A percentile compares a stretch with the other conserved stretches of the same genome.
Evolutionary conservation across 2,113 vertebrate species (phyloP).

Genomic region (Seriola rivoliana): DNA sequence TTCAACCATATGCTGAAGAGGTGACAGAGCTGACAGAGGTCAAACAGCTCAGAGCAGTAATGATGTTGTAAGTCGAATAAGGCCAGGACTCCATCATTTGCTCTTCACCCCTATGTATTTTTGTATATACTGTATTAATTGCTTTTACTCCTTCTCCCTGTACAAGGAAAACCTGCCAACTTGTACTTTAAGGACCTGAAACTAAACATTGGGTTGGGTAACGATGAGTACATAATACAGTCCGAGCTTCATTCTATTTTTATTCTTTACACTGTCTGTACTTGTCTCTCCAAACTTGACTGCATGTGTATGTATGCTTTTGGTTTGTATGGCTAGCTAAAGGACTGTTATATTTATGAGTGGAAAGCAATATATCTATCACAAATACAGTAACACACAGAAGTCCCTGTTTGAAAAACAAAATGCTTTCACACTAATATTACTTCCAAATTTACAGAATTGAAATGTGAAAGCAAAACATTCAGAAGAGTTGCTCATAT

Average conservation of each 20-base stretch:
- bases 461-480: constrained; percentile 5
- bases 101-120: neutral
- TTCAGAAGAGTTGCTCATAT: constrained; percentile 23
- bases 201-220: neutral
- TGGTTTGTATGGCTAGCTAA: neutral
- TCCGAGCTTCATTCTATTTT: constrained; percentile 9
- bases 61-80: neutral
- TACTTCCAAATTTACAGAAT: neutral
- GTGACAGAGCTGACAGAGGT: neutral
- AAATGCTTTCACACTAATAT: neutral
- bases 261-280: neutral
- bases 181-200: constrained; percentile 49
- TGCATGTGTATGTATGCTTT: neutral
- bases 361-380: neutral
- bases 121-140: neutral
- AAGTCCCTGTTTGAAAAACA: neutral
- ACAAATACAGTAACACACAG: neutral
- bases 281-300: neutral
- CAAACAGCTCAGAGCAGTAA: neutral
- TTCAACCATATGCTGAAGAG: neutral
- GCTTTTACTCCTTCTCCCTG: constrained; percentile 1
- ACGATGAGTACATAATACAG: constrained; percentile 19
- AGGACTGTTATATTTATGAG: neutral
- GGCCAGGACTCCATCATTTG: neutral
- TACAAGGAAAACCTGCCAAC: constrained; percentile 45